A percentile compares a stretch with the other conserved stretches of the same genome.
Evolutionary conservation across 2,113 vertebrate genomes (phyloP).

Genomic region (Zosterops pallidus): DNA sequence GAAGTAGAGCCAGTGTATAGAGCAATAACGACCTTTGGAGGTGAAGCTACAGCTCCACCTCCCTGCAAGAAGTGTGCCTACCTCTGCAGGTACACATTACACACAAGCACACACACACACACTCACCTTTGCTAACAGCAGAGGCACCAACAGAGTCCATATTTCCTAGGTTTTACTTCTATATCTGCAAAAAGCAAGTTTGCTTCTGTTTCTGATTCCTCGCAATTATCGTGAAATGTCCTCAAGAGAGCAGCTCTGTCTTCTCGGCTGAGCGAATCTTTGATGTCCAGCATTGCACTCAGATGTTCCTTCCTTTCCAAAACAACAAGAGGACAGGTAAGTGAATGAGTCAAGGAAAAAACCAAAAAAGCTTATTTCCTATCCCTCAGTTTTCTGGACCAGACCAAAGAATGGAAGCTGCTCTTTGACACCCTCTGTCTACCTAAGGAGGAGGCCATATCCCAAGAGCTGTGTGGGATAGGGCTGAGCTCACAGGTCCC

Average conservation of each 20-base stretch:
- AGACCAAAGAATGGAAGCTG: neutral
- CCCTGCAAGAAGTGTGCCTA: neutral
- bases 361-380: neutral
- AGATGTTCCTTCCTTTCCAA: slow-evolving; percentile 60
- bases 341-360: neutral
- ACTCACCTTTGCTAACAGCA: slow-evolving; percentile 55
- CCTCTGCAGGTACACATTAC: neutral
- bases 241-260: slow-evolving; percentile 50
- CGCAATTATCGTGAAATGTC: neutral
- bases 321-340: neutral
- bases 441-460: neutral
- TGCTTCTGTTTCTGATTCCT: neutral
- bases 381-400: neutral
- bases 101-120: neutral
- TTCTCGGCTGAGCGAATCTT: neutral
- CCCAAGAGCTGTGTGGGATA: neutral
- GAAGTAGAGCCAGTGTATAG: fast-evolving
- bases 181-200: slow-evolving; percentile 47
- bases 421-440: neutral
- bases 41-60: neutral
- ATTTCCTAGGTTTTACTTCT: slow-evolving; percentile 28
- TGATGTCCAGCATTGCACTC: slow-evolving; percentile 45
- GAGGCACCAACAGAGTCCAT: neutral
- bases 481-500: neutral
- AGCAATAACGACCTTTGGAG: neutral